Percentiles rank a stretch among this genome's conserved stretches.
These are phyloP conservation scores for Calonectris borealis DNA, from an alignment of 2,113 vertebrate genomes.

Conservation along the genomic window DNA sequence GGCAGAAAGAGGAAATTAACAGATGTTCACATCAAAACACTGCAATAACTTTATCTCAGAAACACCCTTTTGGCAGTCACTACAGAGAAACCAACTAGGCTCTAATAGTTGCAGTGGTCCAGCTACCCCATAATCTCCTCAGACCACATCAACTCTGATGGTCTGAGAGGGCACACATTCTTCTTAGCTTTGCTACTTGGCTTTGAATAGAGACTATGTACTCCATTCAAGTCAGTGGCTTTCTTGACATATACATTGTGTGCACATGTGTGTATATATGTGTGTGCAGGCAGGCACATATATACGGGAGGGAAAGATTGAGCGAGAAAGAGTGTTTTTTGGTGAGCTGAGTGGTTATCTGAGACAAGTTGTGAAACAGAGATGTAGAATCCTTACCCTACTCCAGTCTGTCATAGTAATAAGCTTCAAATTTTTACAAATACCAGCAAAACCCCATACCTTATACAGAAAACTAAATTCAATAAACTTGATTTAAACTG, in stretches of 20 bases:
- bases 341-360: background rate
- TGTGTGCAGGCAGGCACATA: background rate
- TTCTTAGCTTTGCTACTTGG: background rate
- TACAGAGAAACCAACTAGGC: background rate
- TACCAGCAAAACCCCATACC: background rate
- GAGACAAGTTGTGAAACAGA: background rate
- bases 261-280: fast-evolving
- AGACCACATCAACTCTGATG: background rate
- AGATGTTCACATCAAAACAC: background rate
- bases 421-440: background rate
- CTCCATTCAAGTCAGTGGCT: background rate
- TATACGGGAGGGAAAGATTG: background rate
- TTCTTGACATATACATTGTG: background rate
- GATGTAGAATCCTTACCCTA: background rate
- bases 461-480: background rate
- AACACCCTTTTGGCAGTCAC: background rate
- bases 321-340: background rate
- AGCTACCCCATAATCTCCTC: background rate
- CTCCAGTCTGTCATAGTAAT: background rate
- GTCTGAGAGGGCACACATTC: background rate
- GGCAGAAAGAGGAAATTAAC: background rate
- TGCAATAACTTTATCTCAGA: background rate
- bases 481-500: background rate
- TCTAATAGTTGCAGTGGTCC: background rate
- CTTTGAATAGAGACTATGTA: background rate